A percentile compares a stretch with the other conserved stretches of the same genome.
Evolutionary conservation across 2,797 vertebrate genomes (phyloP).

Genomic region (Coluber constrictor): DNA sequence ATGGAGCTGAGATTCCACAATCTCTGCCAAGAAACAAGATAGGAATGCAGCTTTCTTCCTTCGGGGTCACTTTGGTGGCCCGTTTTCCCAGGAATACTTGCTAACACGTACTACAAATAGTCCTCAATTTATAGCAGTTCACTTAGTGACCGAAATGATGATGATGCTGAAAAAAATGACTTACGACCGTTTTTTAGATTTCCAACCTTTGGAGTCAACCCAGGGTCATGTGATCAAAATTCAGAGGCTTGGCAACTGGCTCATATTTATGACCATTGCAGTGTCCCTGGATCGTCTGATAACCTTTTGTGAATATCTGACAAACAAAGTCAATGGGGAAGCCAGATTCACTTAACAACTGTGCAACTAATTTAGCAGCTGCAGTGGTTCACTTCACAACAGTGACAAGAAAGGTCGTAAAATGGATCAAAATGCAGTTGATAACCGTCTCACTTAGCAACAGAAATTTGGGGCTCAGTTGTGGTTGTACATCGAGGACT

Average conservation of each 20-base stretch:
- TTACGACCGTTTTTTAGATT: neutral
- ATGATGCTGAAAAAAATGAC: neutral
- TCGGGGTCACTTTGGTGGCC: neutral
- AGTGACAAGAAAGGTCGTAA: neutral
- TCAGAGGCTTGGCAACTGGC: neutral
- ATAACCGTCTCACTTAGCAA: neutral
- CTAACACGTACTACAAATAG: neutral
- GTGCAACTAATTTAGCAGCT: neutral
- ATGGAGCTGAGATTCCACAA: neutral
- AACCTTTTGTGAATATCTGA: neutral
- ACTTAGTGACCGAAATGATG: neutral
- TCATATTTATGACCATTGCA: neutral
- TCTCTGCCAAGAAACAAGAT: neutral
- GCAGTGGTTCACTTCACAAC: neutral
- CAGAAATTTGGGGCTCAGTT: neutral
- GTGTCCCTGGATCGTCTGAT: neutral
- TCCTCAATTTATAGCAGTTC: neutral
- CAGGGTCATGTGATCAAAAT: neutral
- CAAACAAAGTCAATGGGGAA: neutral
- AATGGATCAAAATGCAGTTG: neutral
- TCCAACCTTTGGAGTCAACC: neutral
- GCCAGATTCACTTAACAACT: neutral
- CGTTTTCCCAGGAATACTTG: neutral
- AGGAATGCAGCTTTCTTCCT: neutral
- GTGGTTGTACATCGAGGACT: neutral